phyloP scores from a whole-genome alignment of 2,797 vertebrate species.

The Periparus ater region DNA sequence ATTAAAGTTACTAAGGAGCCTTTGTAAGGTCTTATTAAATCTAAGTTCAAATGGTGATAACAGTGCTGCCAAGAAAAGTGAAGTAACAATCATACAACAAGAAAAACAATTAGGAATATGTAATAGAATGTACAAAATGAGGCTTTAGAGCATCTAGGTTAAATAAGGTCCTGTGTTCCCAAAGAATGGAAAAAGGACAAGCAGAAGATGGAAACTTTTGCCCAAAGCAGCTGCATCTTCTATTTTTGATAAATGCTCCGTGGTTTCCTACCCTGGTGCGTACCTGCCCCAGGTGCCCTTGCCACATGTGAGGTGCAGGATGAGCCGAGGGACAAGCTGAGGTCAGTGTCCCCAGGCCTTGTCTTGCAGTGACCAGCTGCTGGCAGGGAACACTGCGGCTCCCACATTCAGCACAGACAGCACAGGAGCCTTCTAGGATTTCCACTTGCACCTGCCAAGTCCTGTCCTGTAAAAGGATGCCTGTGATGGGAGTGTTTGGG shows the following conservation, averaged over 20 bases:
- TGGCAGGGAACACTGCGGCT: accelerated
- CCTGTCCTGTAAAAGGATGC: background rate
- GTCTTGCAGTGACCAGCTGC: background rate
- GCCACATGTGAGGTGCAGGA: background rate
- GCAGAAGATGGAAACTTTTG: background rate
- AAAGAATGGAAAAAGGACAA: background rate
- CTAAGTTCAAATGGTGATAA: background rate
- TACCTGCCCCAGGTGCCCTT: background rate
- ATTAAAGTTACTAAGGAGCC: background rate
- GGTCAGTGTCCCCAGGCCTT: background rate
- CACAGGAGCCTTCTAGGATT: background rate
- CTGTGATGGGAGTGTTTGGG: background rate
- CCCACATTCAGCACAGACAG: background rate
- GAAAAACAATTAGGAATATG: background rate
- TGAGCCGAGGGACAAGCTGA: background rate
- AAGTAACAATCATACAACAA: background rate
- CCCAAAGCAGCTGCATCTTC: background rate
- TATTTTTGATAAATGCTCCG: accelerated
- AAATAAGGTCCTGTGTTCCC: background rate
- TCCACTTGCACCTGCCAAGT: background rate
- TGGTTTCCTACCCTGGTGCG: accelerated
- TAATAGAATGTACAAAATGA: background rate
- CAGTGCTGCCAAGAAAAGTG: background rate
- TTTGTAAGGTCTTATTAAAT: accelerated
- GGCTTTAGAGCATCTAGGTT: background rate